Evolutionary conservation across 2,888 invertebrate genomes (phyloP).

Genomic region (Torymus aiolomorphi): DNA sequence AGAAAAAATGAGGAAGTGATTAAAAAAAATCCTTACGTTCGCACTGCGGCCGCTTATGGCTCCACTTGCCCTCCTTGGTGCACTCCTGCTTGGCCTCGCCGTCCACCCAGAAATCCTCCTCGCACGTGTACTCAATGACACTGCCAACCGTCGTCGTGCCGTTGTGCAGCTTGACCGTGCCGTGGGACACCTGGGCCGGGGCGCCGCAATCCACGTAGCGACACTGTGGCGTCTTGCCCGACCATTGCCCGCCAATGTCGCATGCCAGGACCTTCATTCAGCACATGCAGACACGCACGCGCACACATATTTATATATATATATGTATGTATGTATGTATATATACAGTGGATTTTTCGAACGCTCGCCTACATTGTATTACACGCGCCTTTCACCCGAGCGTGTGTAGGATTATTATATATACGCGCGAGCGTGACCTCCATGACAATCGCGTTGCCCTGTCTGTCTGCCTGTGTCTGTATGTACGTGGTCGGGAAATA

Average conservation of each 20-base stretch:
- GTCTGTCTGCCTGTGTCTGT: not conserved
- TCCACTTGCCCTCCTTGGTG: conserved; percentile 91
- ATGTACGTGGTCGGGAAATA: not conserved
- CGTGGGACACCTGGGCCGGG: conserved; percentile 87
- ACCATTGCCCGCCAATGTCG: conserved; percentile 91
- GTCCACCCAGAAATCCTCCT: conserved; percentile 89
- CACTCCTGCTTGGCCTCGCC: conserved; percentile 83
- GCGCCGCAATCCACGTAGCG: conserved; percentile 92
- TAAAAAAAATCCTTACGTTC: conserved; percentile 80
- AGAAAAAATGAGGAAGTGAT: conserved; percentile 28
- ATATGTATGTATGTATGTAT: no score
- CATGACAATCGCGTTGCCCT: conserved; percentile 7
- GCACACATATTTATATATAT: no score
- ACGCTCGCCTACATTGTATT: no score
- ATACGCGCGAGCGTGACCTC: conserved; percentile 19
- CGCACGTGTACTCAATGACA: conserved; percentile 87
- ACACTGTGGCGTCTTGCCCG: conserved; percentile 86
- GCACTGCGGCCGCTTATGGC: conserved; percentile 89
- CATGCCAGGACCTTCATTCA: conserved; percentile 84
- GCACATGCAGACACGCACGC: no score
- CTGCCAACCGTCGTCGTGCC: conserved; percentile 89
- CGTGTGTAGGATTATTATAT: no score
- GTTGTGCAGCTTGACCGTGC: conserved; percentile 84
- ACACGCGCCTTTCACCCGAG: no score
- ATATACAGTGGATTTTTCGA: no score